Evolutionary conservation across 2,113 vertebrate genomes (phyloP).

Genomic region (Eptesicus fuscus): DNA sequence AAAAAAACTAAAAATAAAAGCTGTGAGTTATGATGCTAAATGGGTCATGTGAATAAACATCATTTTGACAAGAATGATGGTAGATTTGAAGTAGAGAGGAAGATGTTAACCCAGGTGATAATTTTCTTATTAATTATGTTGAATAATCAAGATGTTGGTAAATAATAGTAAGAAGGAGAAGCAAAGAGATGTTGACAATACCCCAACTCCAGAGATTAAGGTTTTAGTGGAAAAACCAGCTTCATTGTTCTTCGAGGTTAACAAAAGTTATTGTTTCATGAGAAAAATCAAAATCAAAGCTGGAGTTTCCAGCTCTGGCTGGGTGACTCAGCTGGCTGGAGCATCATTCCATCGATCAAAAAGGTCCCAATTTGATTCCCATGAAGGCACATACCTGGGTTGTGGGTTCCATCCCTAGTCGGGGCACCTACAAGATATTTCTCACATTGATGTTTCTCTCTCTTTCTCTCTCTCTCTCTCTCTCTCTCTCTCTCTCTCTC

Average conservation of each 20-base stretch:
- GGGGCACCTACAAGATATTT: not conserved
- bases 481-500: no score
- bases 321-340: not conserved
- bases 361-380: not conserved
- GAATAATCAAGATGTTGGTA: not conserved
- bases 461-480: not conserved
- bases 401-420: not conserved
- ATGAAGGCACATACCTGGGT: not conserved
- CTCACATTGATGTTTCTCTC: not conserved
- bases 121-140: not conserved
- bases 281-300: not conserved
- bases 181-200: not conserved
- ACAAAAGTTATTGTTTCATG: not conserved
- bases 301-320: not conserved
- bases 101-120: not conserved
- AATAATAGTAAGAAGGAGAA: not conserved
- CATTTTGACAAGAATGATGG: not conserved
- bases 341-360: not conserved
- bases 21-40: not conserved
- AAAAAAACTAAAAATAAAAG: not conserved
- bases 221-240: not conserved
- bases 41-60: not conserved
- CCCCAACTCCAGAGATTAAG: not conserved
- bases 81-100: not conserved
- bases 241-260: not conserved